These are phyloP conservation scores for Oreotrochilus melanogaster DNA, from an alignment of 2,113 vertebrate species.

Conservation along the genomic window DNA sequence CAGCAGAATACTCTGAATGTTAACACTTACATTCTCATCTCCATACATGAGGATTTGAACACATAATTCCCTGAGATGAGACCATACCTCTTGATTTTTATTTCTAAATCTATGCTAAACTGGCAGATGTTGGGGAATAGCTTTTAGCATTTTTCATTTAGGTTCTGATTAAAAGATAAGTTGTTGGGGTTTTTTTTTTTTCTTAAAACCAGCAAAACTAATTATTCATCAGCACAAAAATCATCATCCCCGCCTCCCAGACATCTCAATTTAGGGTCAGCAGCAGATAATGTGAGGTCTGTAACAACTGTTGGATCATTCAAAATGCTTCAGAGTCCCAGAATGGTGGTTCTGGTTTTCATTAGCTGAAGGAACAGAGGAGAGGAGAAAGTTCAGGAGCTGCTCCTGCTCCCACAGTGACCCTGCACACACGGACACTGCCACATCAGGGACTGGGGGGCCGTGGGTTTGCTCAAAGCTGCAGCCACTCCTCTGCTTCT, in stretches of 20 bases:
- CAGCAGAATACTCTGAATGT: conserved; percentile 32
- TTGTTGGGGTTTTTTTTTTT: not conserved
- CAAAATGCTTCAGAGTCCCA: not conserved
- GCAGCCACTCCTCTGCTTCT: conserved; percentile 10
- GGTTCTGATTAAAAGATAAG: conserved; percentile 77
- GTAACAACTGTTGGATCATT: conserved; percentile 21
- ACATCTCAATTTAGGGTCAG: conserved; percentile 50
- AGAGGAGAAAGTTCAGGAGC: conserved; percentile 54
- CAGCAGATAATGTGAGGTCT: conserved; percentile 52
- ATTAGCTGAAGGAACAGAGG: conserved; percentile 4
- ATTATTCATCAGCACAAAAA: conserved; percentile 58
- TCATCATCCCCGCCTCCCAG: conserved; percentile 59
- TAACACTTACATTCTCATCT: conserved; percentile 63
- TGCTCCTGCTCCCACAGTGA: not conserved
- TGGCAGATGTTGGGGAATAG: conserved; percentile 76
- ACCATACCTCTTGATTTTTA: conserved; percentile 76
- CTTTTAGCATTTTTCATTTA: conserved; percentile 71
- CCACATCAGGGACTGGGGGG: not conserved
- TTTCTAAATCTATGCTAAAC: conserved; percentile 74
- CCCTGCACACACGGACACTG: fast-evolving
- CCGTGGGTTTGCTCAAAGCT: conserved; percentile 1
- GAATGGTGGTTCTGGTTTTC: conserved; percentile 35
- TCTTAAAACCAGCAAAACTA: conserved; percentile 71
- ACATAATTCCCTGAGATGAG: conserved; percentile 74
- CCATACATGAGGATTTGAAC: conserved; percentile 67